These are phyloP conservation scores for Chinchilla lanigera DNA, from an alignment of 2,113 vertebrate species.

Conservation along the genomic window DNA sequence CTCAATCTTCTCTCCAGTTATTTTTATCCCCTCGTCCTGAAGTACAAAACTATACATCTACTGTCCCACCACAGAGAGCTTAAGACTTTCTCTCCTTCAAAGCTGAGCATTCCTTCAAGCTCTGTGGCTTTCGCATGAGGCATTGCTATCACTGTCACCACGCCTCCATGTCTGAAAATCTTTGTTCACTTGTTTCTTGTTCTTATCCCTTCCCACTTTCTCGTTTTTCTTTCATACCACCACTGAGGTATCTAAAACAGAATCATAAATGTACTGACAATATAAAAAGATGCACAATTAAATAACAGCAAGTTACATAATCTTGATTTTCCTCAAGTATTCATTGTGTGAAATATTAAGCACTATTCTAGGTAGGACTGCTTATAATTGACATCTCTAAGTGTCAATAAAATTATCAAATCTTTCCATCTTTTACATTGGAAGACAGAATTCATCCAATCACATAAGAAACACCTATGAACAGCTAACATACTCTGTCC, in stretches of 20 bases:
- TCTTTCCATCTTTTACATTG: background rate
- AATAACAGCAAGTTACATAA: background rate
- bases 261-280: background rate
- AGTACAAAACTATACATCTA: background rate
- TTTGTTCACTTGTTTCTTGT: background rate
- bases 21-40: background rate
- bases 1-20: constrained; percentile 53
- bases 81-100: background rate
- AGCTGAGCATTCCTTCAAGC: background rate
- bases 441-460: background rate
- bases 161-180: background rate
- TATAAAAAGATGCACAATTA: background rate
- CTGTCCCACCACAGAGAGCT: background rate
- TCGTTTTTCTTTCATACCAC: background rate
- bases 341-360: background rate
- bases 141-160: background rate
- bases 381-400: background rate
- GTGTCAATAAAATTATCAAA: background rate
- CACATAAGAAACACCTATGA: background rate
- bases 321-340: background rate
- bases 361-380: background rate
- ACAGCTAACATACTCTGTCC: background rate
- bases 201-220: background rate
- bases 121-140: background rate
- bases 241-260: background rate